A percentile compares a stretch with the other conserved stretches of the same genome.
phyloP scores from a whole-genome alignment of 1,140 invertebrate genomes.

The Gryllus bimaculatus region DNA sequence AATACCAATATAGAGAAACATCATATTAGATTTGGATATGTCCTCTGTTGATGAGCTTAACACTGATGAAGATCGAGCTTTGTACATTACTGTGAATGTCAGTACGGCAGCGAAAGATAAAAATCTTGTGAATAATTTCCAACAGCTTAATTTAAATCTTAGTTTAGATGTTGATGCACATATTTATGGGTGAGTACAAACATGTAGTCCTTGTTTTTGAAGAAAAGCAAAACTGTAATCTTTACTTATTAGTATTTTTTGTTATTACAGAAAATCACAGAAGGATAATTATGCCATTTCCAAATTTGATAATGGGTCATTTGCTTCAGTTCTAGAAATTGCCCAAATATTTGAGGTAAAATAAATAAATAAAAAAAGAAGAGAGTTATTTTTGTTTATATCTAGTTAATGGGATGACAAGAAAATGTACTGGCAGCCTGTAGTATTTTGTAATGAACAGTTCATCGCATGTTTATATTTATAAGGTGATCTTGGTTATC shows the following conservation, averaged over 20 bases:
- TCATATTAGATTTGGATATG: neutral
- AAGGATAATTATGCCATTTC: neutral
- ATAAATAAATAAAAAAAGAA: neutral
- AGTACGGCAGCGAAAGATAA: neutral
- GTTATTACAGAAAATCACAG: neutral
- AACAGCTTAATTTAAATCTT: neutral
- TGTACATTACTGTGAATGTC: neutral
- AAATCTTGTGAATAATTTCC: neutral
- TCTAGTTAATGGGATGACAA: too few species aligned
- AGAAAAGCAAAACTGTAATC: too few species aligned
- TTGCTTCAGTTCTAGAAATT: neutral
- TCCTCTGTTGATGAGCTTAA: neutral
- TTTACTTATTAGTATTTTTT: neutral
- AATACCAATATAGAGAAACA: neutral
- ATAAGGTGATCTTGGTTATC: neutral
- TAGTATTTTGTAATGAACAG: too few species aligned
- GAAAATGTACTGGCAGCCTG: too few species aligned
- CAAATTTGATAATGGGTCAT: neutral
- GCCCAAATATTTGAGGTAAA: neutral
- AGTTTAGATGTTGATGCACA: neutral
- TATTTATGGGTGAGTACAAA: neutral
- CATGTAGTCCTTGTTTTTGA: too few species aligned
- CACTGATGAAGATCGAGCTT: neutral
- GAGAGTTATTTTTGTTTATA: too few species aligned
- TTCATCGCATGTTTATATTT: neutral